Evolutionary conservation across 2,888 invertebrate species (phyloP).

Genomic region (Aromia moschata): DNA sequence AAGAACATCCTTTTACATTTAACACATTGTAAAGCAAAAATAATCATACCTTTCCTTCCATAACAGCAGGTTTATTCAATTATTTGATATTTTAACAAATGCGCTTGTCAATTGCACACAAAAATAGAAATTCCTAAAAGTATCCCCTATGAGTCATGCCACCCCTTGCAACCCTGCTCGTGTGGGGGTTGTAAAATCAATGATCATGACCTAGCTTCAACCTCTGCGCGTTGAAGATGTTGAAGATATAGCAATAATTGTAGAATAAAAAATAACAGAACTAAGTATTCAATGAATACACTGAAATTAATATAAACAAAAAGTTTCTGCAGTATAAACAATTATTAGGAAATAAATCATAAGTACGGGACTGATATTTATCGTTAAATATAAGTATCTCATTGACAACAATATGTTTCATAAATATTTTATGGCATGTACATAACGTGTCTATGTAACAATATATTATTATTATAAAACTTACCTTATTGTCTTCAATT

Average conservation of each 20-base stretch:
- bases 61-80: too few species aligned
- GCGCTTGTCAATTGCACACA: constrained; percentile 1
- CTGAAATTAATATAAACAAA: not conserved
- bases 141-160: constrained; percentile 29
- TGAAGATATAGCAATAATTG: constrained; percentile 17
- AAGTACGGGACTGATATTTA: constrained; percentile 13
- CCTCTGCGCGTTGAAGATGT: constrained; percentile 33
- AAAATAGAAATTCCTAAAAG: constrained; percentile 24
- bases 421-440: constrained; percentile 1
- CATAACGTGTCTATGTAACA: not conserved
- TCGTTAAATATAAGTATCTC: not conserved
- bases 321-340: not conserved
- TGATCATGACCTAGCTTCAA: constrained; percentile 47
- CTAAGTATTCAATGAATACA: too few species aligned
- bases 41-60: too few species aligned
- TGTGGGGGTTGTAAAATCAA: constrained; percentile 46
- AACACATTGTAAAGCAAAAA: too few species aligned
- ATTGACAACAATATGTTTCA: not conserved
- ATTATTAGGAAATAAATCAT: not conserved
- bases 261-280: constrained; percentile 9
- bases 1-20: too few species aligned
- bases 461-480: constrained; percentile 23
- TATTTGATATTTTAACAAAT: not conserved
- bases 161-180: constrained; percentile 35
- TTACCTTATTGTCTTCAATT: constrained; percentile 45